These are phyloP conservation scores for Podarcis muralis DNA, from an alignment of 2,113 vertebrate species.

Conservation along the genomic window DNA sequence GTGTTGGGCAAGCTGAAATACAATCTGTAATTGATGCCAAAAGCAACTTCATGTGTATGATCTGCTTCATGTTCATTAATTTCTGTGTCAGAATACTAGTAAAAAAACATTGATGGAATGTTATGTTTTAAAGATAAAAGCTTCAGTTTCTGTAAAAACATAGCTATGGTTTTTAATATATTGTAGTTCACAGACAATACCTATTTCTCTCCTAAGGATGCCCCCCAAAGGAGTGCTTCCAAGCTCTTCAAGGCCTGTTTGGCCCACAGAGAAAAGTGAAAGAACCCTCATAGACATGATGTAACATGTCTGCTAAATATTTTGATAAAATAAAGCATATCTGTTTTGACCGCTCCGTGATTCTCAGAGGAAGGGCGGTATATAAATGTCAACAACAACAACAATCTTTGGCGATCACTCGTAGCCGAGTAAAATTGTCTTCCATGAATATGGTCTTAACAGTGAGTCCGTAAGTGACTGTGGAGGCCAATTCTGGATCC, in stretches of 20 bases:
- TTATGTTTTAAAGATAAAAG: conserved; percentile 2
- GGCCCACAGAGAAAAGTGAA: no score
- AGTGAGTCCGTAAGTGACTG: no score
- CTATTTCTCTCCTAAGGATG: background rate
- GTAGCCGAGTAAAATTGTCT: no score
- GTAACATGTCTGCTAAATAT: no score
- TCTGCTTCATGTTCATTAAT: background rate
- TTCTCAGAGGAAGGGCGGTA: no score
- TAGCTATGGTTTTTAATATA: conserved; percentile 15
- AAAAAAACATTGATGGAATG: background rate
- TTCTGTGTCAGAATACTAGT: background rate
- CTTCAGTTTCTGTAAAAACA: conserved; percentile 45
- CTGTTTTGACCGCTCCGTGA: no score
- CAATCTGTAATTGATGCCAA: background rate
- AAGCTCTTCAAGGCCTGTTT: background rate
- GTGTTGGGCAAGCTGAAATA: background rate
- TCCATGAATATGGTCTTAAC: no score
- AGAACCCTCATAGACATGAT: no score
- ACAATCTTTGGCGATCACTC: no score
- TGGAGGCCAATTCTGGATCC: no score
- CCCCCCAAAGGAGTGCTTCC: background rate
- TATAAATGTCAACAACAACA: no score
- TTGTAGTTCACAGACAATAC: background rate
- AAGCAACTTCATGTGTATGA: background rate
- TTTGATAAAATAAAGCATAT: no score